A percentile compares a stretch with the other conserved stretches of the same genome.
Conservation (phyloP, 2,888 invertebrate species). For the Hermodice carunculata region DNA sequence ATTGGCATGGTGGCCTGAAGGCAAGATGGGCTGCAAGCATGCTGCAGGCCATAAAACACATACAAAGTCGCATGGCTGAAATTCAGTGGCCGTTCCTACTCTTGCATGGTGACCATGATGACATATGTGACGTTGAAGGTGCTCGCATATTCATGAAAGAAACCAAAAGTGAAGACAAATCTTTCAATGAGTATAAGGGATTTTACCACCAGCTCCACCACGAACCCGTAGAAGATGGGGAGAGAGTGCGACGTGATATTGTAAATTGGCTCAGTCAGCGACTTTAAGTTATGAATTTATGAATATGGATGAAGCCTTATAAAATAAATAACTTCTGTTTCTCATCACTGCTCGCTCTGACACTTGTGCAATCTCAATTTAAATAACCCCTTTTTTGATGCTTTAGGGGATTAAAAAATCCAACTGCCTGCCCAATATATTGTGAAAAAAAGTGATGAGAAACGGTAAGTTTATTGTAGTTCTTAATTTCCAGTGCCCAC, state of each 20-base stretch:
- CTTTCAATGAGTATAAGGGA: slow-evolving; percentile 44
- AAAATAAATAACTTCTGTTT: no score
- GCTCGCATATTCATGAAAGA: slow-evolving; percentile 56
- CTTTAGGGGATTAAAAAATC: no score
- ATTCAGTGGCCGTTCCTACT: slow-evolving; percentile 65
- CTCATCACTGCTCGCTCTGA: no score
- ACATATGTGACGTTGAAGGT: slow-evolving; percentile 61
- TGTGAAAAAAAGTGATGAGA: no score
- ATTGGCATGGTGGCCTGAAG: slow-evolving; percentile 65
- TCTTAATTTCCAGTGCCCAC: no score
- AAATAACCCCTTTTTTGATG: no score
- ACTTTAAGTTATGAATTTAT: no score
- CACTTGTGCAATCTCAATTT: no score
- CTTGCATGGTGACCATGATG: slow-evolving; percentile 67
- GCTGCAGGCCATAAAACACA: slow-evolving; percentile 53
- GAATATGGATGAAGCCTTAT: no score
- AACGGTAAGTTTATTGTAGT: no score
- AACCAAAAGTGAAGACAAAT: slow-evolving; percentile 61
- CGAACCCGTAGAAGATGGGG: slow-evolving; percentile 51
- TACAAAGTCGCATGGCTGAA: slow-evolving; percentile 47
- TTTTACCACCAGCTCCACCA: slow-evolving; percentile 57
- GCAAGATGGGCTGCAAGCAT: slow-evolving; percentile 63
- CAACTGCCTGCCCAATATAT: no score
- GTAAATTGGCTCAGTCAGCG: slow-evolving; percentile 49
- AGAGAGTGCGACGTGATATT: slow-evolving; percentile 44